Evolutionary conservation across 2,797 vertebrate species (phyloP), one percentile per base, ranked within the genome.

Genomic region (Neosilurus hyrtlii): DNA sequence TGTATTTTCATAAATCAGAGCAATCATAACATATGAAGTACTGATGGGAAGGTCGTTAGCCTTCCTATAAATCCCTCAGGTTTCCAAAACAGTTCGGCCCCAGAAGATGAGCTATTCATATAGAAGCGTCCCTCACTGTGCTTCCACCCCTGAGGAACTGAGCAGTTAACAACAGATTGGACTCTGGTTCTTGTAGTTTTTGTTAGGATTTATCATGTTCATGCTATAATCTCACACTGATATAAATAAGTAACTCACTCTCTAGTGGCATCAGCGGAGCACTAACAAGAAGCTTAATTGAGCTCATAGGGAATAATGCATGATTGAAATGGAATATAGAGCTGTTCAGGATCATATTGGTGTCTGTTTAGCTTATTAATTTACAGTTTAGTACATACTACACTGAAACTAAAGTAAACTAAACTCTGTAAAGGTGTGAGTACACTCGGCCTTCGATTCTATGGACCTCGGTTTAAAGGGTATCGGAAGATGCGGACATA

Each of bases 21-120:
- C 9, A 49, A 86, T 85, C 74, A 79, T 54, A 71, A 63, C 74
- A 52, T 52, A 72, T 72, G 49, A 22, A 52, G 0, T 26, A 30
- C 61, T 75, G 83, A 83, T 78, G 78, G 81, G 70, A 37, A 85
- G 84, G 76, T 85, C 81, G 86, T 89, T 89, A 86, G 73, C 82
- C 72, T 43, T n/a, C 16, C n/a, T 86, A 84, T 86, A 85, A 85
- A 86, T 88, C 86, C 83, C 73, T 84, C 24, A 8, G 79, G 66
- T 62, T 61, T 78, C 84, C 79, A 61, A 82, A 79, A 66, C 72
- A 54, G 20, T 73, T 81, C 75, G 83, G 11, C 81, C 49, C 20
- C n/a, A 63, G 66, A 85, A 57, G 74, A 80, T 54, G 22, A 68
- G 70, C 43, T 57, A n/a, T 75, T 81, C 76, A 51, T 10, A 61